phyloP scores from a whole-genome alignment of 2,888 invertebrate genomes.

The Macroteleia sp. region DNA sequence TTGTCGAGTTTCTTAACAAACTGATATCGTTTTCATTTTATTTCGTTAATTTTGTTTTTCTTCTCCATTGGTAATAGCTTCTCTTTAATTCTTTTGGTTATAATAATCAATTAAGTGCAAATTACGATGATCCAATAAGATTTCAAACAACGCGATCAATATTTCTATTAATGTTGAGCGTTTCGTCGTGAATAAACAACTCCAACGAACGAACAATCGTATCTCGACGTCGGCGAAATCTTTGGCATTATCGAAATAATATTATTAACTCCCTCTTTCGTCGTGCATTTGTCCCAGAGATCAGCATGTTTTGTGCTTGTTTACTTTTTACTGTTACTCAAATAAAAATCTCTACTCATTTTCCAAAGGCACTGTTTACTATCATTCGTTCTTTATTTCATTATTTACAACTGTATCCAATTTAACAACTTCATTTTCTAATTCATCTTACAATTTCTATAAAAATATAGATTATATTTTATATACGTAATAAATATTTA shows the following conservation, averaged over 20 bases:
- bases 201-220: constrained; percentile 65
- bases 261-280: constrained; percentile 64
- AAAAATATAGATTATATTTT: too few species aligned
- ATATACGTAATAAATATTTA: too few species aligned
- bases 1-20: constrained; percentile 5
- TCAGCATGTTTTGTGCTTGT: too few species aligned
- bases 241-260: constrained; percentile 59
- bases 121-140: constrained; percentile 3
- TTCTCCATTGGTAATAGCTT: neutral
- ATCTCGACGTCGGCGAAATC: constrained; percentile 62
- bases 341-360: too few species aligned
- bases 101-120: neutral
- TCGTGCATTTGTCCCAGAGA: constrained; percentile 58
- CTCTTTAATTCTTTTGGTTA: constrained; percentile 3
- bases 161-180: constrained; percentile 27
- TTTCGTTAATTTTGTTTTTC: neutral
- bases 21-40: neutral
- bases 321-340: too few species aligned
- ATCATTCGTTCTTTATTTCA: too few species aligned
- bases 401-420: too few species aligned
- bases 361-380: too few species aligned
- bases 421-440: too few species aligned
- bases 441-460: too few species aligned
- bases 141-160: constrained; percentile 31
- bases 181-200: constrained; percentile 59